Evolutionary conservation across 2,113 vertebrate species (phyloP).

Genomic region (Madoqua kirkii): DNA sequence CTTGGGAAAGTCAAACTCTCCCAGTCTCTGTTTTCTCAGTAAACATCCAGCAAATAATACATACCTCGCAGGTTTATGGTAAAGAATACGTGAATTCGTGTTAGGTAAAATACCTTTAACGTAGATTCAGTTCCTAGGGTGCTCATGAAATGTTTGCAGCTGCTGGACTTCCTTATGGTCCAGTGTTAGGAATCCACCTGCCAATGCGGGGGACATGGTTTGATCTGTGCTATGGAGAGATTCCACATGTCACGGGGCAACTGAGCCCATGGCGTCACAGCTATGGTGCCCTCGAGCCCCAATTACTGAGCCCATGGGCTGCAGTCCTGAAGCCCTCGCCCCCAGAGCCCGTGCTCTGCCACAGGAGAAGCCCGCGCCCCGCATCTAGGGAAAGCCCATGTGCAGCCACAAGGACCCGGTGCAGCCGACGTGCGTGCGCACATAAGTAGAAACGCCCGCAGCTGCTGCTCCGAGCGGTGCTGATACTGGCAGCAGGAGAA

Average conservation of each 20-base stretch:
- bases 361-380: accelerated
- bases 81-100: background rate
- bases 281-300: background rate
- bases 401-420: background rate
- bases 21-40: background rate
- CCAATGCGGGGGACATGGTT: background rate
- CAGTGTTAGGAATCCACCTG: background rate
- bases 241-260: background rate
- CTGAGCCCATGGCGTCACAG: background rate
- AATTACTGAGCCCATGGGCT: background rate
- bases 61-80: background rate
- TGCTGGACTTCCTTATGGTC: background rate
- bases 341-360: background rate
- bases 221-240: background rate
- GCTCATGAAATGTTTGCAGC: background rate
- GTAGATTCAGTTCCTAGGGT: accelerated
- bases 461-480: background rate
- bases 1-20: background rate
- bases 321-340: background rate
- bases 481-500: accelerated
- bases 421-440: accelerated
- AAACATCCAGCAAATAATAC: background rate
- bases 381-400: background rate
- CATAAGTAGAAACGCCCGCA: background rate
- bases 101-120: background rate